Percentiles rank a stretch among this genome's conserved stretches.
These are phyloP conservation scores for Biston betularia DNA, from an alignment of 2,888 invertebrate genomes.

Conservation along the genomic window DNA sequence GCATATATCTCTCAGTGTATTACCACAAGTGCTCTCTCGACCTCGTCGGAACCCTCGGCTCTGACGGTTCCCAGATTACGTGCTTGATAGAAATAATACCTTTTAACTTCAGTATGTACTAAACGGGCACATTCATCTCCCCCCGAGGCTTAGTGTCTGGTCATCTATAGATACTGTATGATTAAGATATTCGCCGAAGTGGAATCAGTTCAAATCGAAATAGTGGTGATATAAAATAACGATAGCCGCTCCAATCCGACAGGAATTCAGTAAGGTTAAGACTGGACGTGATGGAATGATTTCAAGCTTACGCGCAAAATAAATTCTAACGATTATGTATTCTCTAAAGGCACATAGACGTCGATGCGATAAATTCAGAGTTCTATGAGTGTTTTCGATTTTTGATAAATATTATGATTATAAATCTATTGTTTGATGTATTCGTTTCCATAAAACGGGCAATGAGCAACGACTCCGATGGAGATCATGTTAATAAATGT, in stretches of 20 bases:
- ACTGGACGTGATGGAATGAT: slow-evolving; percentile 11
- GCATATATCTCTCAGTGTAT: slow-evolving; percentile 19
- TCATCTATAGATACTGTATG: slow-evolving; percentile 31
- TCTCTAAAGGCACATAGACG: slow-evolving; percentile 15
- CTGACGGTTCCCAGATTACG: slow-evolving; percentile 30
- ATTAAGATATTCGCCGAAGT: slow-evolving; percentile 35
- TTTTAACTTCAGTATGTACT: slow-evolving; percentile 16
- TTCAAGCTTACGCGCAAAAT: slow-evolving; percentile 14
- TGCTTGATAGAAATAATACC: slow-evolving; percentile 34
- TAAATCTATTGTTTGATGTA: slow-evolving; percentile 31
- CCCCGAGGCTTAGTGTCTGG: slow-evolving; percentile 14
- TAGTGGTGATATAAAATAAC: slow-evolving; percentile 30
- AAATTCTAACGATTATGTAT: slow-evolving; percentile 30
- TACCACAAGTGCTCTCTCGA: slow-evolving; percentile 19
- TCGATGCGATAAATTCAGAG: slow-evolving; percentile 24
- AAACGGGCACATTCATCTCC: slow-evolving; percentile 30
- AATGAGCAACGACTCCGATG: slow-evolving; percentile 24
- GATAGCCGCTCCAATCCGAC: slow-evolving; percentile 20
- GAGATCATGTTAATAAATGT: slow-evolving; percentile 27
- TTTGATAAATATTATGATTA: slow-evolving; percentile 30
- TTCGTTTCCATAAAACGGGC: slow-evolving; percentile 26
- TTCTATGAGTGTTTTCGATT: slow-evolving; percentile 29
- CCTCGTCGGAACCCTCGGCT: slow-evolving; percentile 17
- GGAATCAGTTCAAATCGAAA: slow-evolving; percentile 33
- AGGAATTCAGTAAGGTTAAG: slow-evolving; percentile 28